Conservation (phyloP, 2,888 invertebrate genomes). For the Ligdia adustata region DNA sequence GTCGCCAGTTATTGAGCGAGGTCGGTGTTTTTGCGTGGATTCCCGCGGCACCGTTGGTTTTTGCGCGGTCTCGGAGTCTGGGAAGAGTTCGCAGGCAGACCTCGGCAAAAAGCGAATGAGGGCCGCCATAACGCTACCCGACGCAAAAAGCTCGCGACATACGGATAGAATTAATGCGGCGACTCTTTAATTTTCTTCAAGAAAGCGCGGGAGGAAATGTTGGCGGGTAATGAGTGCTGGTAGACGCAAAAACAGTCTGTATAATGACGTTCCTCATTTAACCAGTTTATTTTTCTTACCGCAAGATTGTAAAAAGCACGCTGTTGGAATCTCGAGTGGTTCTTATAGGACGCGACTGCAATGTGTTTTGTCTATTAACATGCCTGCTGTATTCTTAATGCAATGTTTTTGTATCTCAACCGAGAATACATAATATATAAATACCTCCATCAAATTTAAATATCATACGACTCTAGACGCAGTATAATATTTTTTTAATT, state of each 20-base stretch:
- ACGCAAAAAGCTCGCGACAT: slow-evolving; percentile 62
- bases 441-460: not conserved
- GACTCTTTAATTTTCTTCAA: slow-evolving; percentile 82
- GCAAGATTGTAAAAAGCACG: slow-evolving; percentile 42
- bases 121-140: slow-evolving; percentile 71
- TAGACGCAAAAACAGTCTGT: slow-evolving; percentile 73
- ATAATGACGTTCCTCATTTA: slow-evolving; percentile 72
- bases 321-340: slow-evolving; percentile 51
- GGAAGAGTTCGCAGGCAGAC: slow-evolving; percentile 66
- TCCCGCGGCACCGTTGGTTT: slow-evolving; percentile 61
- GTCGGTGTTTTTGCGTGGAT: slow-evolving; percentile 71
- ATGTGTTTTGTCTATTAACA: slow-evolving; percentile 37
- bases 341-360: slow-evolving; percentile 44
- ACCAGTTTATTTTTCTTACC: slow-evolving; percentile 59
- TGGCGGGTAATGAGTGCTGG: slow-evolving; percentile 75
- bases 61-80: slow-evolving; percentile 65
- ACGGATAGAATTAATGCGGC: slow-evolving; percentile 80
- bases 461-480: too few relatives aligned
- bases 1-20: slow-evolving; percentile 77
- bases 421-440: slow-evolving; percentile 4
- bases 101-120: slow-evolving; percentile 64
- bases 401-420: slow-evolving; percentile 30
- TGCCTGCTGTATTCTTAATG: slow-evolving; percentile 26
- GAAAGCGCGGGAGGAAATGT: slow-evolving; percentile 82
- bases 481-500: too few relatives aligned